Evolutionary conservation across 2,113 vertebrate species (phyloP), one percentile per base, ranked within the genome.

Genomic region (Oceanodroma tethys): DNA sequence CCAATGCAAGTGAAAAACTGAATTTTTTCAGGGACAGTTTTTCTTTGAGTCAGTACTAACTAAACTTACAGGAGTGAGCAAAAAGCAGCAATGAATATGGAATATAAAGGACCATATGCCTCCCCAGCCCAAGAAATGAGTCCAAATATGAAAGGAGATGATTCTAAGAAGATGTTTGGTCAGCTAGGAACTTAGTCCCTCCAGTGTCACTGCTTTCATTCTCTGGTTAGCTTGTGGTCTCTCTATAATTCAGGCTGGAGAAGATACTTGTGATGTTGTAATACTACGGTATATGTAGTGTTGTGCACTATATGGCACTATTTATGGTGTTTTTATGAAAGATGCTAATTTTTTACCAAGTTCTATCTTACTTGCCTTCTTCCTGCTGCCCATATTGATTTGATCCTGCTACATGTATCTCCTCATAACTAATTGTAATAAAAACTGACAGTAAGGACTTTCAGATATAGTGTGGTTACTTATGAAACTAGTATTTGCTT

Each of bases 211-310:
- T 71, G 63, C 43, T 91, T 14, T 75, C 66, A 38, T 16, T 85
- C 34, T 67, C 21, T 53, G 6, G 2, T 34, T 91, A 38, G 16
- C 27, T 45, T 86, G 22, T 80, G 27, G 11, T 62, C 13, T 92
- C 5, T 66, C 25, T 66, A 30, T 81, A 26, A 86, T 90, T 92
- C 47, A 83, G 21, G 32, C 40, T 83, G 43, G n/a, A 62, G 43
- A 45, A 91, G 27, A 16, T 55, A 16, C 4, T 43, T 67, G 17
- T 27, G 75, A 9, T 62, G 32, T 40, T 3, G 1, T 65, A 70
- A 32, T 9, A 3, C 74, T 73, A 5, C 4, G 6, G 10, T 56
- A 23, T 25, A 26, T 1, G 0, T 38, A 32, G 74, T 42, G 14
- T 32, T 65, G 22, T 78, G 50, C 50, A 26, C 65, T 81, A 2